phyloP scores from a whole-genome alignment of 2,888 invertebrate genomes.

The Acronicta psi region DNA sequence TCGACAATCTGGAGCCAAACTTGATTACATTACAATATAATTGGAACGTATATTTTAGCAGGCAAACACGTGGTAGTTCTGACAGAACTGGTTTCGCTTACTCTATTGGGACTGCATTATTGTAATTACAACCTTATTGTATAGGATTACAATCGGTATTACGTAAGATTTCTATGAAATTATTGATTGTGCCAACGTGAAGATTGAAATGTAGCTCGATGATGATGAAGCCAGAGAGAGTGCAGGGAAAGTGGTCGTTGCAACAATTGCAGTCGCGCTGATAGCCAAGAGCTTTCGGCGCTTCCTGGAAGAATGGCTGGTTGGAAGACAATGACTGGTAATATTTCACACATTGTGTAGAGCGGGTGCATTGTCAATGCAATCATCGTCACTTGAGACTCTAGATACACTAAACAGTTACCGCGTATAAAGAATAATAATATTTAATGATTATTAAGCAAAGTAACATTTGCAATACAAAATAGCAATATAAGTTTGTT shows the following conservation, averaged over 20 bases:
- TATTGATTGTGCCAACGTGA: constrained; percentile 34
- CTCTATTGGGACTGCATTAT: constrained; percentile 26
- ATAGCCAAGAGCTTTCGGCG: constrained; percentile 11
- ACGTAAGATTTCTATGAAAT: constrained; percentile 21
- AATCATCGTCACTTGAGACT: neutral
- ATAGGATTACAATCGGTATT: constrained; percentile 42
- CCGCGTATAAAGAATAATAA: neutral
- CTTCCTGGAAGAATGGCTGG: constrained; percentile 4
- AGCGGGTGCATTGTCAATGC: neutral
- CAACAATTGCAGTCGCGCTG: constrained; percentile 10
- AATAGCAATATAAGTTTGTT: too few relatives aligned
- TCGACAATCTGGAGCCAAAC: neutral
- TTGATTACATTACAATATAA: constrained; percentile 48
- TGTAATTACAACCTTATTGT: constrained; percentile 58
- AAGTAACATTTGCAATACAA: too few relatives aligned
- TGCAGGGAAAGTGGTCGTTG: constrained; percentile 35
- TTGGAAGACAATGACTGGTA: neutral
- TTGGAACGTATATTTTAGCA: constrained; percentile 52
- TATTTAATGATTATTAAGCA: too few relatives aligned
- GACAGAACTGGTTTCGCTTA: constrained; percentile 59
- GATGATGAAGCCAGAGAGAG: constrained; percentile 18
- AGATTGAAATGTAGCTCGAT: constrained; percentile 30
- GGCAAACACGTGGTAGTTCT: constrained; percentile 56
- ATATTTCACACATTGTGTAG: neutral
- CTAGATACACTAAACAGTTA: neutral